Evolutionary conservation across 2,797 vertebrate genomes (phyloP).

Genomic region (Schizothorax lantsangensis): DNA sequence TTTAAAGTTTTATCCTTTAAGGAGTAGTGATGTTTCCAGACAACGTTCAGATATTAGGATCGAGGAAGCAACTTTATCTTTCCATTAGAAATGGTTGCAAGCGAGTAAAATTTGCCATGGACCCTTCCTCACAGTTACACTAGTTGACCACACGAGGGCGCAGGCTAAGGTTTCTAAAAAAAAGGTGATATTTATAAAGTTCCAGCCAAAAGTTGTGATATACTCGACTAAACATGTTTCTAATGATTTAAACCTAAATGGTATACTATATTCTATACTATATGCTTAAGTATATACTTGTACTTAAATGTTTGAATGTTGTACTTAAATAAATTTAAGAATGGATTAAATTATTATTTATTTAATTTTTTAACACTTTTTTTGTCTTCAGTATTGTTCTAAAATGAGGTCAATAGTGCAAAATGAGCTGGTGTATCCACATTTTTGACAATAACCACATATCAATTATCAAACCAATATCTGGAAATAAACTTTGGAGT

Average conservation of each 20-base stretch:
- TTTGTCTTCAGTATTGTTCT: background rate
- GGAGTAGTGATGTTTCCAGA: background rate
- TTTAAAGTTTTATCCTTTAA: background rate
- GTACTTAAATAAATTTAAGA: background rate
- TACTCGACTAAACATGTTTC: background rate
- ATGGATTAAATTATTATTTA: background rate
- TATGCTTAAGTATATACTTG: background rate
- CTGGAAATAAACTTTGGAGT: background rate
- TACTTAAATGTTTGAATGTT: background rate
- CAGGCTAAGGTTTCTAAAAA: background rate
- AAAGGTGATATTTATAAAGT: background rate
- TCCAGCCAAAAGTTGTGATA: background rate
- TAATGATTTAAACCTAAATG: no score
- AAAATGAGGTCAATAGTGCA: background rate
- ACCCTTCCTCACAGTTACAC: background rate
- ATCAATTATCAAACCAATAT: background rate
- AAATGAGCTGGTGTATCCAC: background rate
- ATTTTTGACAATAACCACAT: background rate
- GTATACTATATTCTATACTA: no score
- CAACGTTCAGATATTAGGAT: background rate
- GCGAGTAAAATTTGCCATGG: background rate
- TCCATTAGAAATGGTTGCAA: background rate
- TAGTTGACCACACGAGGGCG: background rate
- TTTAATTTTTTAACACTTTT: background rate
- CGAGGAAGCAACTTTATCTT: background rate